A percentile compares a stretch with the other conserved stretches of the same genome.
phyloP scores from a whole-genome alignment of 2,113 vertebrate genomes.

The Willisornis vidua region DNA sequence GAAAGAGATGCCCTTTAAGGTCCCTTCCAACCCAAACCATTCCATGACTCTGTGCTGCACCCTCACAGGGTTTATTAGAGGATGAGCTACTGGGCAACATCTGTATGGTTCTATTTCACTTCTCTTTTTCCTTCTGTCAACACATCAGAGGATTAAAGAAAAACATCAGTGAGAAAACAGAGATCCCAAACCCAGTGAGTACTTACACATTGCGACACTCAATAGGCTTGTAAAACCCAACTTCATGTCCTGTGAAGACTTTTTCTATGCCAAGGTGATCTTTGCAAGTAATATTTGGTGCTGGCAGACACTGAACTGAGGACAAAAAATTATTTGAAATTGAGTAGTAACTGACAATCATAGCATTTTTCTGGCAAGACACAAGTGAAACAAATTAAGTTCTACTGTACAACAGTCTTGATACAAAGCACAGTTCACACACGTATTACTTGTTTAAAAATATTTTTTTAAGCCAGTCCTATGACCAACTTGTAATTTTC shows the following conservation, averaged over 20 bases:
- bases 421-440: not conserved
- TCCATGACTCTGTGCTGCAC: not conserved
- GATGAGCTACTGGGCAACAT: not conserved
- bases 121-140: not conserved
- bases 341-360: not conserved
- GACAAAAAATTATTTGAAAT: conserved; percentile 10
- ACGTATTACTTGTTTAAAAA: not conserved
- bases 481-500: not conserved
- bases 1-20: not conserved
- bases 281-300: conserved; percentile 91
- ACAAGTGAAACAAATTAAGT: not conserved
- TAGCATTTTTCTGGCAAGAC: not conserved
- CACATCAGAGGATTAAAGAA: not conserved
- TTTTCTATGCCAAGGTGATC: conserved; percentile 84
- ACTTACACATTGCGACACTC: conserved; percentile 95
- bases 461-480: not conserved
- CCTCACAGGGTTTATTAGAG: not conserved
- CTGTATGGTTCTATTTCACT: not conserved
- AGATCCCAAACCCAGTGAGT: not conserved
- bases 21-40: not conserved
- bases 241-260: conserved; percentile 85
- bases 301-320: conserved; percentile 90
- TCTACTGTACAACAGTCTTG: not conserved
- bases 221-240: conserved; percentile 89
- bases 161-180: not conserved